phyloP scores from a whole-genome alignment of 30 jellyfish, hydroid and myxozoan species.

The Pseudorhiza aurosa region DNA sequence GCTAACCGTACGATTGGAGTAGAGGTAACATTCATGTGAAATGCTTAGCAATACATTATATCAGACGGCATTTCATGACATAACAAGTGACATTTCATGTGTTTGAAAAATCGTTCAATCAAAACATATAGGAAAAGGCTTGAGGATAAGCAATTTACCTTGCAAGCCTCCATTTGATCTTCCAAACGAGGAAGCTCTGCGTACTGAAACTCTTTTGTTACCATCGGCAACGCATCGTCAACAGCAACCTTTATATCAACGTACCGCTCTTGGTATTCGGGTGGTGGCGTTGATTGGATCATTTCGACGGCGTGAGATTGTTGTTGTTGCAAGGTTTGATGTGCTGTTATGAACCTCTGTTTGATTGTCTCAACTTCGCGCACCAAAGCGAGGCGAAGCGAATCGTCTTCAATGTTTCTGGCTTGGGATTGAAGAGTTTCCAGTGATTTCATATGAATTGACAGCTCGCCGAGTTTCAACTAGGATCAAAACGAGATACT shows the following conservation, averaged over 20 bases:
- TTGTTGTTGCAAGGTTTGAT: constrained; percentile 72
- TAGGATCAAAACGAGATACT: no score
- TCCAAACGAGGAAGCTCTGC: constrained; percentile 71
- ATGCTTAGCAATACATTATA: background rate
- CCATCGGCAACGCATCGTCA: constrained; percentile 84
- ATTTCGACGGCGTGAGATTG: constrained; percentile 73
- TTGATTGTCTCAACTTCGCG: constrained; percentile 79
- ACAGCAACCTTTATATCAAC: constrained; percentile 66
- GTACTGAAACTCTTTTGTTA: constrained; percentile 87
- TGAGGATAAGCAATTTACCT: constrained; percentile 6
- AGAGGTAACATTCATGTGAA: background rate
- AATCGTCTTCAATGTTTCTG: constrained; percentile 78
- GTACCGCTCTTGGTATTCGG: constrained; percentile 80
- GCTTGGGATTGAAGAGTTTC: constrained; percentile 69
- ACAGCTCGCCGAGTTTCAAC: constrained; percentile 80
- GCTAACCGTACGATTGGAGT: background rate
- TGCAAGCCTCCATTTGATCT: constrained; percentile 73
- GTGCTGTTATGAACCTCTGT: constrained; percentile 71
- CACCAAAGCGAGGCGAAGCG: constrained; percentile 83
- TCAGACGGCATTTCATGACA: no score
- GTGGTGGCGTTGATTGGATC: constrained; percentile 95
- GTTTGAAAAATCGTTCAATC: no score
- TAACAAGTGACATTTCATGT: no score
- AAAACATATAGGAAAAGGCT: no score
- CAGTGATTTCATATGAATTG: constrained; percentile 70